A percentile compares a stretch with the other conserved stretches of the same genome.
Evolutionary conservation across 2,888 invertebrate species (phyloP).

Genomic region (Isoperla grammatica): DNA sequence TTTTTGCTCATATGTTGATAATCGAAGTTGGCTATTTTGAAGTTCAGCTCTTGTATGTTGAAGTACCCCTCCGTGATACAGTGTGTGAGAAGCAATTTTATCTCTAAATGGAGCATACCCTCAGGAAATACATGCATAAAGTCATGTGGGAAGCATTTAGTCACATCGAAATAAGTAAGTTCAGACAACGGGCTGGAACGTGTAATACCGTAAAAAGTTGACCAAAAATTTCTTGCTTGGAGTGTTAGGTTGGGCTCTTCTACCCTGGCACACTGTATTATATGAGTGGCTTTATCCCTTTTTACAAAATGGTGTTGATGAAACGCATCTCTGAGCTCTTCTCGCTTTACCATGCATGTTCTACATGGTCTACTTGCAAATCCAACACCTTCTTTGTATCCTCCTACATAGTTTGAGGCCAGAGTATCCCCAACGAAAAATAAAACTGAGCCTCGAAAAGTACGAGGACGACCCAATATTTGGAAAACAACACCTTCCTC

Average conservation of each 20-base stretch:
- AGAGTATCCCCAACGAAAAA: background rate
- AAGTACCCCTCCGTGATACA: slow-evolving; percentile 20
- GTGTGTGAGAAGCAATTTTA: slow-evolving; percentile 23
- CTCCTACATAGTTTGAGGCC: background rate
- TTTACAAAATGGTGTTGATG: background rate
- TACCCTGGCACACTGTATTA: background rate
- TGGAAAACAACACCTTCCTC: too few species aligned
- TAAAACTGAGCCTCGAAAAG: background rate
- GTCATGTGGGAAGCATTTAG: background rate
- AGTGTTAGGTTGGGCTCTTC: background rate
- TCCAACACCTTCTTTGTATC: background rate
- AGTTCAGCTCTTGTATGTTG: slow-evolving; percentile 31
- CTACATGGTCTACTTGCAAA: background rate
- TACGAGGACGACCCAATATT: too few species aligned
- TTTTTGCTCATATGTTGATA: slow-evolving; percentile 31
- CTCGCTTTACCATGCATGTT: background rate
- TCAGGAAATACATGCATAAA: slow-evolving; percentile 1
- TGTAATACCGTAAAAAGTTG: background rate
- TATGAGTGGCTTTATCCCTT: background rate
- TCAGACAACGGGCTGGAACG: too few species aligned
- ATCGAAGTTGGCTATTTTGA: slow-evolving; percentile 29
- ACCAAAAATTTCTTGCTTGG: background rate
- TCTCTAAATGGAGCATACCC: background rate
- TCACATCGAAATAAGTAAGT: background rate
- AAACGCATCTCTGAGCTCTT: background rate